phyloP scores from a whole-genome alignment of 2,113 vertebrate genomes.

The Redunca redunca region DNA sequence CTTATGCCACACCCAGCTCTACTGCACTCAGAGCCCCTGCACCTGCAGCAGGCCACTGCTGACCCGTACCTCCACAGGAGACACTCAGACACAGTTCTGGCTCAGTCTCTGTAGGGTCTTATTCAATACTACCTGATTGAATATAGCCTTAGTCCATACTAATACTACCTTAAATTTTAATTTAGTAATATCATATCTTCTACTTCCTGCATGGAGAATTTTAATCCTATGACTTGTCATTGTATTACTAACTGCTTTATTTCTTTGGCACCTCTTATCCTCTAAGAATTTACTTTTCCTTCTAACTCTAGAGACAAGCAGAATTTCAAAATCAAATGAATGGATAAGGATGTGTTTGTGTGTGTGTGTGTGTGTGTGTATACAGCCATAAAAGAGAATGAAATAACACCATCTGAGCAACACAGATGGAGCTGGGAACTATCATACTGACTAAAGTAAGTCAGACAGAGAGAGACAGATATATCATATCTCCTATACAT shows the following conservation, averaged over 20 bases:
- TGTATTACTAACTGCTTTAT: not conserved
- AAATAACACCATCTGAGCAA: not conserved
- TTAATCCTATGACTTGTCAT: not conserved
- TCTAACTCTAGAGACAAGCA: not conserved
- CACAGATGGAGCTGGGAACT: not conserved
- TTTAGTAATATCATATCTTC: not conserved
- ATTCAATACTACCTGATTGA: not conserved
- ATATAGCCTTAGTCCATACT: not conserved
- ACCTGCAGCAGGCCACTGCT: not conserved
- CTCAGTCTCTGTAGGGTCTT: not conserved
- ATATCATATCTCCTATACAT: not conserved
- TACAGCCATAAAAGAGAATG: not conserved
- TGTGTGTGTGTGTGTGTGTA: not conserved
- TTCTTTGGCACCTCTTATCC: not conserved
- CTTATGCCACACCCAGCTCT: not conserved
- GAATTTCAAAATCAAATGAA: conserved; percentile 3
- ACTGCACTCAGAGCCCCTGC: not conserved
- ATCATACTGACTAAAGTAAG: not conserved
- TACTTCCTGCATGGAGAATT: not conserved
- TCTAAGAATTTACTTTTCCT: not conserved
- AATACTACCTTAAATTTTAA: not conserved
- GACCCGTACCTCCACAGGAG: fast-evolving
- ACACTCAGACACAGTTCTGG: not conserved
- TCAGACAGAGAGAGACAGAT: not conserved
- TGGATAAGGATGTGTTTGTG: not conserved